These are phyloP conservation scores for Stegana nigrithorax DNA, from an alignment of 2,888 invertebrate species.

Conservation along the genomic window DNA sequence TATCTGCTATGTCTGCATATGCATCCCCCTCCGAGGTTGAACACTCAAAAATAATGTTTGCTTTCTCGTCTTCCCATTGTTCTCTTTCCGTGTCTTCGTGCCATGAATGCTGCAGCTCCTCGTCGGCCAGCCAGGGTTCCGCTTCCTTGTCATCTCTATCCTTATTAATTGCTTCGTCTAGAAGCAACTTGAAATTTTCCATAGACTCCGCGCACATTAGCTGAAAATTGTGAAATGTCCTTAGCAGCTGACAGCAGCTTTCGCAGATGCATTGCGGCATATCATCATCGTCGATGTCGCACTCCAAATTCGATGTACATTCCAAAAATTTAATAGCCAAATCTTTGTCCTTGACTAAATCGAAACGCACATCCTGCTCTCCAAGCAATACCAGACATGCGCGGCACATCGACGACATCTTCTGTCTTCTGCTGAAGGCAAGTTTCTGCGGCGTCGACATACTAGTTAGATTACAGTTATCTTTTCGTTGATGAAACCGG, in stretches of 20 bases:
- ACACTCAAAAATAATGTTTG: too few species aligned
- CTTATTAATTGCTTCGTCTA: constrained; percentile 24
- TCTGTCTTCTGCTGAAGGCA: background rate
- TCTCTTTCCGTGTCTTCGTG: too few species aligned
- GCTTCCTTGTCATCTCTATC: background rate
- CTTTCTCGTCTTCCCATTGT: too few species aligned
- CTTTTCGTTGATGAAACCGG: background rate
- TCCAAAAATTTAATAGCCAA: constrained; percentile 46
- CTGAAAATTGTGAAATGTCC: constrained; percentile 54
- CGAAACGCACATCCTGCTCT: constrained; percentile 33
- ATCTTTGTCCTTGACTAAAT: constrained; percentile 39
- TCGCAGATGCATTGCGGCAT: constrained; percentile 52
- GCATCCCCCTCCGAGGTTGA: too few species aligned
- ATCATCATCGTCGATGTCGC: constrained; percentile 28
- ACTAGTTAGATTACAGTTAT: background rate
- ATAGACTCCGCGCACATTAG: constrained; percentile 55
- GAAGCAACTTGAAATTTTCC: constrained; percentile 41
- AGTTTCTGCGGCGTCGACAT: background rate
- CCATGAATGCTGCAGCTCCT: too few species aligned
- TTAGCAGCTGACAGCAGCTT: constrained; percentile 49
- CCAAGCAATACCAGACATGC: constrained; percentile 46
- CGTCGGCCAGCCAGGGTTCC: too few species aligned
- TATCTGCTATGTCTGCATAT: too few species aligned
- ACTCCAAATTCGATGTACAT: constrained; percentile 31
- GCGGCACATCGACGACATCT: constrained; percentile 42